Evolutionary conservation across 2,888 invertebrate species (phyloP).

Genomic region (Hipparchia sbordonii): DNA sequence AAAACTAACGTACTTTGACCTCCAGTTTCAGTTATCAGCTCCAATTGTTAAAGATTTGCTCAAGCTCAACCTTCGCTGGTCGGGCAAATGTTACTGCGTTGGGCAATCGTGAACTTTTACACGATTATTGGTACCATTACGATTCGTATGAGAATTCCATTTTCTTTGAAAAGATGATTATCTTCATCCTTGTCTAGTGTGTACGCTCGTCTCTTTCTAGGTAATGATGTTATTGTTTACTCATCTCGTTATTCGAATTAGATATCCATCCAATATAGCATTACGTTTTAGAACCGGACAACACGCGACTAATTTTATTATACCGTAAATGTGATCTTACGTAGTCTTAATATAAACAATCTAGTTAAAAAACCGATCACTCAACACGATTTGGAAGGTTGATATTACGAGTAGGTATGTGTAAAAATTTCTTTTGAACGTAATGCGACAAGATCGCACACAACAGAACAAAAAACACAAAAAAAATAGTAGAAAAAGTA

Average conservation of each 20-base stretch:
- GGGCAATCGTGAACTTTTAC: conserved; percentile 81
- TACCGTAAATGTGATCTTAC: neutral
- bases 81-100: conserved; percentile 71
- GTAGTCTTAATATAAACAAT: conserved; percentile 12
- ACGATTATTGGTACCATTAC: conserved; percentile 79
- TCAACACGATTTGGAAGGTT: conserved; percentile 4
- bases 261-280: conserved; percentile 52
- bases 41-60: conserved; percentile 58
- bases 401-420: neutral
- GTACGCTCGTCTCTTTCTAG: conserved; percentile 56
- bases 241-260: conserved; percentile 68
- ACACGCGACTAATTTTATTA: conserved; percentile 9
- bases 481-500: conserved; percentile 36
- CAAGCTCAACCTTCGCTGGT: conserved; percentile 55
- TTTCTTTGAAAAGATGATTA: conserved; percentile 72
- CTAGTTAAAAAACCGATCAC: conserved; percentile 13
- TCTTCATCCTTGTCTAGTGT: conserved; percentile 53
- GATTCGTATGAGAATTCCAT: conserved; percentile 81
- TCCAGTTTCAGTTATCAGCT: conserved; percentile 48
- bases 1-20: conserved; percentile 56
- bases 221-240: conserved; percentile 79
- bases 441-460: conserved; percentile 19
- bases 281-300: conserved; percentile 37
- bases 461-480: conserved; percentile 29
- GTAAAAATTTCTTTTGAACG: conserved; percentile 12